A percentile compares a stretch with the other conserved stretches of the same genome.
Evolutionary conservation across 2,888 invertebrate genomes (phyloP).

Genomic region (Trisateles emortualis): DNA sequence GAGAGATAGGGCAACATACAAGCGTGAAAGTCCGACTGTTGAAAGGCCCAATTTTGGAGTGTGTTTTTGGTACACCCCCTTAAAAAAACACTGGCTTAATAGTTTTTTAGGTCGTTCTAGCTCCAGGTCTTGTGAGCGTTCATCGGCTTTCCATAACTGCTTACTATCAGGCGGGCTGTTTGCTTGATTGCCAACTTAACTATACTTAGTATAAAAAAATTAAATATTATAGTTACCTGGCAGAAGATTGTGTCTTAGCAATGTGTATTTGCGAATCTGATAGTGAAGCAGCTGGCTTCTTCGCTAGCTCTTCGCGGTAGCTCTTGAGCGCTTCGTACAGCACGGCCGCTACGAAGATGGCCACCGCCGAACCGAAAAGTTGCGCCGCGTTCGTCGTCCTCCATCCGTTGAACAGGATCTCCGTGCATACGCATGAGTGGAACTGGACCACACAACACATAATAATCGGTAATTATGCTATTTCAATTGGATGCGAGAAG

Average conservation of each 20-base stretch:
- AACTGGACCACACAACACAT: slow-evolving; percentile 86
- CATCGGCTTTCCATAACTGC: too few relatives aligned
- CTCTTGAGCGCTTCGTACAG: slow-evolving; percentile 98
- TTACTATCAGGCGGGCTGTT: too few relatives aligned
- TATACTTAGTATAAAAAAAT: not conserved
- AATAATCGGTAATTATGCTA: not conserved
- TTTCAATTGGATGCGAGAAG: too few relatives aligned
- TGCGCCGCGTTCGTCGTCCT: slow-evolving; percentile 90
- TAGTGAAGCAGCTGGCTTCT: slow-evolving; percentile 54
- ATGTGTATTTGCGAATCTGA: slow-evolving; percentile 77
- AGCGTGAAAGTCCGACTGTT: too few relatives aligned
- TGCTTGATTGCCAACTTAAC: too few relatives aligned
- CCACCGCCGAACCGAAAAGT: slow-evolving; percentile 94
- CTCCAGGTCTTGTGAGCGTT: too few relatives aligned
- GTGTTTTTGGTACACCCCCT: too few relatives aligned
- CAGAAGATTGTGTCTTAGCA: slow-evolving; percentile 72
- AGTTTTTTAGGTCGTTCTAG: too few relatives aligned
- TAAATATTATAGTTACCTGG: slow-evolving; percentile 65
- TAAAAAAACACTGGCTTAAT: too few relatives aligned
- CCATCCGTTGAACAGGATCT: slow-evolving; percentile 94
- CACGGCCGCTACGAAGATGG: slow-evolving; percentile 95
- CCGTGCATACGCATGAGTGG: slow-evolving; percentile 91
- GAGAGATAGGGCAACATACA: too few relatives aligned
- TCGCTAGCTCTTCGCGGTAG: slow-evolving; percentile 83
- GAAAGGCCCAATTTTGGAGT: too few relatives aligned